Percentiles rank a stretch among this genome's conserved stretches.
Conservation (phyloP, 2,797 vertebrate genomes). For the Clamator glandarius region DNA sequence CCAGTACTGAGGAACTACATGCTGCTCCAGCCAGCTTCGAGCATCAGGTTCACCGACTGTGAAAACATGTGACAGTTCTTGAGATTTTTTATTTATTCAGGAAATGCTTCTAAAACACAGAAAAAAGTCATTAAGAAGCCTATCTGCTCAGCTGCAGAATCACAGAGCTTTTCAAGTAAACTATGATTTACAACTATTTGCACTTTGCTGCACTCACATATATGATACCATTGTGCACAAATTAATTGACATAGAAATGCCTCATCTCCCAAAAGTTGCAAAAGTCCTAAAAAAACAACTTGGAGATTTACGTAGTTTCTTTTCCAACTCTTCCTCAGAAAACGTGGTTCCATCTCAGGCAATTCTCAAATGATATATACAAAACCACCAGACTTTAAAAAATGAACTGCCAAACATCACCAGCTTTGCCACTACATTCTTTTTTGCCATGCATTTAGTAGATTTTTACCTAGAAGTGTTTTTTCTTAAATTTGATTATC, state of each 20-base stretch:
- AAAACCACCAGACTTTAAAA: background rate
- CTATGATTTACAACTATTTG: background rate
- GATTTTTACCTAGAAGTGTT: background rate
- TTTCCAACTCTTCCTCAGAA: background rate
- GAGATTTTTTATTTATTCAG: background rate
- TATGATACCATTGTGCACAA: background rate
- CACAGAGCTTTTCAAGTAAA: background rate
- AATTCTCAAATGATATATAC: background rate
- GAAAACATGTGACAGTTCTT: background rate
- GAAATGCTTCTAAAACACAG: background rate
- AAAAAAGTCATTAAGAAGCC: background rate
- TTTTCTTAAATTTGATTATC: background rate
- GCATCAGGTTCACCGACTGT: conserved; percentile 87
- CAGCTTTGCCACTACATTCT: background rate
- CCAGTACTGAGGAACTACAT: conserved; percentile 93
- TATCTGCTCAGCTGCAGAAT: background rate
- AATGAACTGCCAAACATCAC: background rate
- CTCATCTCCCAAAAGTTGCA: background rate
- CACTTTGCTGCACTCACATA: background rate
- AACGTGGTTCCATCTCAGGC: background rate
- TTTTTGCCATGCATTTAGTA: background rate
- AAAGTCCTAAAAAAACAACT: background rate
- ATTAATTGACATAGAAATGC: background rate
- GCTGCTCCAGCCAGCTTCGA: conserved; percentile 91
- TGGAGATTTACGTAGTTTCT: background rate